Base-by-base conservation (phyloP, 2,113 vertebrate species). In the Passer domesticus region DNA sequence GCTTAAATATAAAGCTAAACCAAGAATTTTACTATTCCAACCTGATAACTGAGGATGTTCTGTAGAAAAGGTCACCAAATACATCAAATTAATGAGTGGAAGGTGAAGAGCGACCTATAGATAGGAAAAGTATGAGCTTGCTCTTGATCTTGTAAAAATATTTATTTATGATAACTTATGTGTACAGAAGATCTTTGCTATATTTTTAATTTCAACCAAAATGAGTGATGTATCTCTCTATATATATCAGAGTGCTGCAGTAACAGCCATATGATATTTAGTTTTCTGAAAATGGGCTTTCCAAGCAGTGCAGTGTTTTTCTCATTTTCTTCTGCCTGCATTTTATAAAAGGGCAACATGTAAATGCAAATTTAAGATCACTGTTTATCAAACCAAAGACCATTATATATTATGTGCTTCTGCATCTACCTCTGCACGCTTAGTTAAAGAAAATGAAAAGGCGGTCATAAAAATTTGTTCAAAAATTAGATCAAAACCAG, bases 161-260 rank as follows among this genome's bases (percentile, higher is more conserved):
- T 89, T 89, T 90, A 85, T 93, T 88, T 83, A 84, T 92, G 69
- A 28, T 75, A 64, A 70, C 81, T 87, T 68, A 89, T 87, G 20
- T 63, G 10, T 41, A 64, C 41, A 60, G 68, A 70, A 83, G 20
- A 44, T 20, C 25, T 80, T 70, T 13, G 39, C 43, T 70, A 39
- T 83, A 50, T 74, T 92, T 95, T 88, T 86, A 74, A 77, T 86
- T 91, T 64, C 41, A 89, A 74, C 11, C 24, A 5, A 93, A 94
- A 83, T 35, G 12, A 83, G 9, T 43, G 13, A 56, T 67, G 7
- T 60, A 72, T 72, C 7, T 83, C 37, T 46, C 53, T 60, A 3
- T 39, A 13, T 46, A 62, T 52, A 59, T 60, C 21, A 58, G 33
- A 67, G 9, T 80, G 14, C 10, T 83, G 15, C 39, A 76, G 18